phyloP scores from a whole-genome alignment of 2,797 vertebrate genomes.

The Enteromius anoplus region DNA sequence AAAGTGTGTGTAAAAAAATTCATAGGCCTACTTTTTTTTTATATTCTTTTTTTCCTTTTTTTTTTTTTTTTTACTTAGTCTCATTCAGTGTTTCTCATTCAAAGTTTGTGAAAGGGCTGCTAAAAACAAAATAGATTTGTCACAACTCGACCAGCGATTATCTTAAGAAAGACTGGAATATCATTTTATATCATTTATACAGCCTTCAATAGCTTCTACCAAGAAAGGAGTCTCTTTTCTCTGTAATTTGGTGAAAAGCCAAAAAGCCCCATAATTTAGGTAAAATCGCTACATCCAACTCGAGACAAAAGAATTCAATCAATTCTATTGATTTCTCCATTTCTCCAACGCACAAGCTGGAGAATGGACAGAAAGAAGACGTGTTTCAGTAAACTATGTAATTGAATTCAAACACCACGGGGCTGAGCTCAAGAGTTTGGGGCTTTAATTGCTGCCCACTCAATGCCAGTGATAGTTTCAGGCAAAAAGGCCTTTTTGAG shows the following conservation, averaged over 20 bases:
- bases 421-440: neutral
- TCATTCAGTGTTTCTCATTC: no score
- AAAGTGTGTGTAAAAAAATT: no score
- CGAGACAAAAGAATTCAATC: neutral
- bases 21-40: no score
- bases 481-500: neutral
- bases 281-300: neutral
- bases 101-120: no score
- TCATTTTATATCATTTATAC: neutral
- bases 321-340: neutral
- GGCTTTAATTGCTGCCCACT: slow-evolving; percentile 15
- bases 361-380: neutral
- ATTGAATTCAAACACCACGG: neutral
- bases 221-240: neutral
- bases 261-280: neutral
- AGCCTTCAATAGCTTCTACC: neutral
- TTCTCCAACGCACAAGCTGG: neutral
- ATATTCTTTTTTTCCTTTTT: no score
- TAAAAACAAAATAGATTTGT: neutral
- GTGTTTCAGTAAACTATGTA: neutral
- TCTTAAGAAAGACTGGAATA: neutral
- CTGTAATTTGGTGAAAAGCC: neutral
- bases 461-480: neutral
- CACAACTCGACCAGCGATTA: neutral
- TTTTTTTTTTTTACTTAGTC: no score